Evolutionary conservation across 2,113 vertebrate species (phyloP).

Genomic region (Semnornis frantzii): DNA sequence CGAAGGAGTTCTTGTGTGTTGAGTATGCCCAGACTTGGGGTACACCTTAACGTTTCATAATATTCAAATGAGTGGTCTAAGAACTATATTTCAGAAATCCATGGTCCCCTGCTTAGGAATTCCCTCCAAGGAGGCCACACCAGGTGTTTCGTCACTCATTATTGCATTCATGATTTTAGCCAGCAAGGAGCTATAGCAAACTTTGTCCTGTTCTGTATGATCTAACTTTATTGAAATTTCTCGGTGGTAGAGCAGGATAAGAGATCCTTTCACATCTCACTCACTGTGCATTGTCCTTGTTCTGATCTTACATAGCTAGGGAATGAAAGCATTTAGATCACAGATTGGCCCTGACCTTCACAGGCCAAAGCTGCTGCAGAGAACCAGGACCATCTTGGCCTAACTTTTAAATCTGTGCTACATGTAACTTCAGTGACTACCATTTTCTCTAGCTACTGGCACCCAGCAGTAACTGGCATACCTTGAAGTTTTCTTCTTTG

Average conservation of each 20-base stretch:
- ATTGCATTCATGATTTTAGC: not conserved
- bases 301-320: not conserved
- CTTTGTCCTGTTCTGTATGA: not conserved
- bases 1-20: not conserved
- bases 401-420: not conserved
- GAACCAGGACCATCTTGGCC: not conserved
- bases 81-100: not conserved
- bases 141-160: not conserved
- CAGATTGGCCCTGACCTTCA: not conserved
- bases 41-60: not conserved
- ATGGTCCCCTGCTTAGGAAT: not conserved
- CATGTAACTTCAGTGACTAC: not conserved
- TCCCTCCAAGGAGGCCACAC: not conserved
- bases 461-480: not conserved
- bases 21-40: not conserved
- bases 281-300: not conserved
- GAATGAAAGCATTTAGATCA: not conserved
- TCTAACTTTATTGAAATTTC: not conserved
- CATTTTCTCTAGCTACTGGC: not conserved
- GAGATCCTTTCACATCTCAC: not conserved
- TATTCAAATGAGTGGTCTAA: not conserved
- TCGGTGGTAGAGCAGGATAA: not conserved
- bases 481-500: not conserved
- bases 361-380: not conserved
- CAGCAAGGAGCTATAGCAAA: not conserved